These are phyloP conservation scores for Synanthedon myopaeformis DNA, from an alignment of 2,888 invertebrate genomes.

Conservation along the genomic window DNA sequence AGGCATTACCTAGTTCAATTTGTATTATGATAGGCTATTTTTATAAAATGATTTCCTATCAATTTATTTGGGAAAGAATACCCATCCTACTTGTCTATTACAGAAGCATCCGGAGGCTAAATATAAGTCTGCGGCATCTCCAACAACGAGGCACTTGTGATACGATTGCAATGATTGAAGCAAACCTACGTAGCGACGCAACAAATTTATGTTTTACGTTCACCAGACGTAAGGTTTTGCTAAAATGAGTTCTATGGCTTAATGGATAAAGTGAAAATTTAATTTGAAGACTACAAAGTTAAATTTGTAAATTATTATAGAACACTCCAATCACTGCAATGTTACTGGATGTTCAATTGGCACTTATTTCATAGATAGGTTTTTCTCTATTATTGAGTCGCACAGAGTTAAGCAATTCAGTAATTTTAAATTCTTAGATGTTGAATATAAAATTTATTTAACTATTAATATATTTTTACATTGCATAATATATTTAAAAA, in stretches of 20 bases:
- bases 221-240: background rate
- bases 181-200: slow-evolving; percentile 17
- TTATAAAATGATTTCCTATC: too few relatives aligned
- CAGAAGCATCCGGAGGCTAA: slow-evolving; percentile 3
- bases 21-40: too few relatives aligned
- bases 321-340: slow-evolving; percentile 33
- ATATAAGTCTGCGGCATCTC: background rate
- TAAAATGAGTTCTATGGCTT: background rate
- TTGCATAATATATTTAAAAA: too few relatives aligned
- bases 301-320: slow-evolving; percentile 16
- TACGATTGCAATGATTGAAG: slow-evolving; percentile 33
- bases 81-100: slow-evolving; percentile 1
- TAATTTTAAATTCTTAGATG: too few relatives aligned
- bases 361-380: too few relatives aligned
- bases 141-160: slow-evolving; percentile 4
- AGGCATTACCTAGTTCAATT: too few relatives aligned
- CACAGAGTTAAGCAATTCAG: too few relatives aligned
- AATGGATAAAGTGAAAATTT: background rate
- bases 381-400: too few relatives aligned
- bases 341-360: slow-evolving; percentile 5
- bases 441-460: too few relatives aligned
- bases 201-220: background rate
- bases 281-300: slow-evolving; percentile 2
- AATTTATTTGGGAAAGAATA: slow-evolving; percentile 1
- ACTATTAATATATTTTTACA: too few relatives aligned